Conservation (phyloP, 2,113 vertebrate species). For the Corvus moneduloides region DNA sequence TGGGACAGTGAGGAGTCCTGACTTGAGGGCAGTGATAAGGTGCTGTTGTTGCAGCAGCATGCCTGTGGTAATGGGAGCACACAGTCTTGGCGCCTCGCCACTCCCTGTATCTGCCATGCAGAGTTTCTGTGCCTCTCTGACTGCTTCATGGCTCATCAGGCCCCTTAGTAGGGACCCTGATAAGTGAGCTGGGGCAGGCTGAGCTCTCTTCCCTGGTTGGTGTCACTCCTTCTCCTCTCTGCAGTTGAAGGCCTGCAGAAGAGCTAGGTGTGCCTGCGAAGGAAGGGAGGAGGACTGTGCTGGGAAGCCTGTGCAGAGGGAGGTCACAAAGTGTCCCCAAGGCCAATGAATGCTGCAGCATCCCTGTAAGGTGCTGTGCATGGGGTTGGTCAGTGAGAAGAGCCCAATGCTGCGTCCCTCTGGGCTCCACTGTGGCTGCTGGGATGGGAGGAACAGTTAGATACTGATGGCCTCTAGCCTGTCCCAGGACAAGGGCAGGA, state of each 20-base stretch:
- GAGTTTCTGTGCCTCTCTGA: not conserved
- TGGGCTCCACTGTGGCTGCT: not conserved
- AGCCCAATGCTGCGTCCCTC: not conserved
- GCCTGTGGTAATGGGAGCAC: rapidly evolving
- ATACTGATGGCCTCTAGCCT: not conserved
- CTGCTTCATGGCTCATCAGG: not conserved
- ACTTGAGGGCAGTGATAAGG: not conserved
- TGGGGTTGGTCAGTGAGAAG: not conserved
- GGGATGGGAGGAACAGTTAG: not conserved
- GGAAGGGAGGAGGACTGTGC: not conserved
- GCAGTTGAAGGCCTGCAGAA: not conserved
- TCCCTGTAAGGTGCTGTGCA: not conserved
- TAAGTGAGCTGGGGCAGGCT: not conserved
- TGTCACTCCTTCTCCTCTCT: not conserved
- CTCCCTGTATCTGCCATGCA: not conserved
- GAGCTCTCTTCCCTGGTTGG: not conserved
- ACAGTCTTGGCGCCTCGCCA: rapidly evolving
- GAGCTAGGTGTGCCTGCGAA: not conserved
- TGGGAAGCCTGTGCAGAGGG: not conserved
- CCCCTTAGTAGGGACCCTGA: not conserved
- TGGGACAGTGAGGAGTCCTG: not conserved
- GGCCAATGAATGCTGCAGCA: not conserved
- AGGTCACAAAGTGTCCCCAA: not conserved
- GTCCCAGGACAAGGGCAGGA: not conserved
- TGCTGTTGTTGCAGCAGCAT: rapidly evolving